These are phyloP conservation scores for Scaptomyza tumidula DNA, from an alignment of 2,888 invertebrate genomes.

Conservation along the genomic window DNA sequence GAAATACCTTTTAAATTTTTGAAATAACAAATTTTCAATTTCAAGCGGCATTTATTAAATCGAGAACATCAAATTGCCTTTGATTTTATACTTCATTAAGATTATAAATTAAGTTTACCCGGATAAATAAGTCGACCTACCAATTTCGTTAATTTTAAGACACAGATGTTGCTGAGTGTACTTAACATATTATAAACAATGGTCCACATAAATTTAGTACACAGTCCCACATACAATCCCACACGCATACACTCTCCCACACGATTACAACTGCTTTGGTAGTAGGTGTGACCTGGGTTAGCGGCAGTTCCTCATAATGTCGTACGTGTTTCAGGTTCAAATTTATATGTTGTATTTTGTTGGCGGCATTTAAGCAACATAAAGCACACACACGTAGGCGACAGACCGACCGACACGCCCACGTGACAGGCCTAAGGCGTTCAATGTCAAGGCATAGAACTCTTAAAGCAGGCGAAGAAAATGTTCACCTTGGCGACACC, in stretches of 20 bases:
- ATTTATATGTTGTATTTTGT: constrained; percentile 57
- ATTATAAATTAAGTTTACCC: no score
- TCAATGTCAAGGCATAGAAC: constrained; percentile 70
- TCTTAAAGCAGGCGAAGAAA: constrained; percentile 56
- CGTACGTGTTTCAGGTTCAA: constrained; percentile 60
- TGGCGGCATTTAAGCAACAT: constrained; percentile 73
- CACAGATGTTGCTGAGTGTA: background rate
- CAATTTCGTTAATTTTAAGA: background rate
- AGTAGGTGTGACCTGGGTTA: constrained; percentile 21
- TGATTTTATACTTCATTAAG: no score
- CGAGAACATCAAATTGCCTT: no score
- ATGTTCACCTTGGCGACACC: constrained; percentile 46
- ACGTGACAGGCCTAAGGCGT: constrained; percentile 49
- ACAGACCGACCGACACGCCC: constrained; percentile 23
- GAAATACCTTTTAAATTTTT: no score
- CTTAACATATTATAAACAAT: constrained; percentile 45
- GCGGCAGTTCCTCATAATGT: constrained; percentile 48
- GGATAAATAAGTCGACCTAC: background rate
- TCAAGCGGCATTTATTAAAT: no score
- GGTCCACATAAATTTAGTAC: constrained; percentile 36
- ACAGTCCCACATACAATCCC: background rate
- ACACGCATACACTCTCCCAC: background rate
- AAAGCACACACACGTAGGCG: constrained; percentile 41
- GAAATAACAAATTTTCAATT: no score
- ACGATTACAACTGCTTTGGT: constrained; percentile 6